Percentiles rank a stretch among this genome's conserved stretches.
phyloP scores from a whole-genome alignment of 2,888 invertebrate species.

The Drosophila paranaensis region DNA sequence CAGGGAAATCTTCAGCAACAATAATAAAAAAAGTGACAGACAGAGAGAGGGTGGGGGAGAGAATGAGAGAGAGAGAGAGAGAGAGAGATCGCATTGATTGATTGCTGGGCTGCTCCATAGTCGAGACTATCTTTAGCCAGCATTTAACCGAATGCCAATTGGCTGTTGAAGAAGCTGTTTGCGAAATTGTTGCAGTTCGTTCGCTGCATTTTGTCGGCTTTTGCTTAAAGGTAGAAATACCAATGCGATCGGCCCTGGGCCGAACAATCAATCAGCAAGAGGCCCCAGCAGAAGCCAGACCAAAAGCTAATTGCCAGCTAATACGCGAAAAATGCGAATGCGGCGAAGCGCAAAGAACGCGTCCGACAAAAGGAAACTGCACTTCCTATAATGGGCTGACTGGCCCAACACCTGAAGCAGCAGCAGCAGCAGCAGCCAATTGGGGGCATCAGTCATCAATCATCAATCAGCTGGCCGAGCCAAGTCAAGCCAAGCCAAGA shows the following conservation, averaged over 20 bases:
- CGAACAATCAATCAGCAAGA: slow-evolving; percentile 61
- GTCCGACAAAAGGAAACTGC: slow-evolving; percentile 62
- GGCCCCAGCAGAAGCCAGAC: slow-evolving; percentile 39
- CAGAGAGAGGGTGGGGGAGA: background rate
- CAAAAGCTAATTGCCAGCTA: slow-evolving; percentile 63
- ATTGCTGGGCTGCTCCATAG: slow-evolving; percentile 36
- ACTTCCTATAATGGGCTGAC: slow-evolving; percentile 56
- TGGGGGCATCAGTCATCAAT: slow-evolving; percentile 19
- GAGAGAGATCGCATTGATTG: slow-evolving; percentile 46
- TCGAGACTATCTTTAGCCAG: slow-evolving; percentile 4
- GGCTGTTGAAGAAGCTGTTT: slow-evolving; percentile 42
- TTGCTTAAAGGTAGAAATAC: slow-evolving; percentile 55
- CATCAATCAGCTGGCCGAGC: slow-evolving; percentile 34
- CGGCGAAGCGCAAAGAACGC: slow-evolving; percentile 36
- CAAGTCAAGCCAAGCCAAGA: background rate
- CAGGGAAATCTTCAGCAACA: slow-evolving; percentile 24
- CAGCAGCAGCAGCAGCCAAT: slow-evolving; percentile 4
- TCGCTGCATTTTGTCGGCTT: slow-evolving; percentile 62
- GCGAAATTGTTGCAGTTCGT: slow-evolving; percentile 33
- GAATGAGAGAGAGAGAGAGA: background rate
- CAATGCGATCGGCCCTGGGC: slow-evolving; percentile 38
- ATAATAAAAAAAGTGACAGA: background rate
- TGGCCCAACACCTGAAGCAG: slow-evolving; percentile 44
- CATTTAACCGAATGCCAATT: slow-evolving; percentile 58
- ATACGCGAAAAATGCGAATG: slow-evolving; percentile 61